Conservation (phyloP, 2,888 invertebrate species). For the Unio delphinus region DNA sequence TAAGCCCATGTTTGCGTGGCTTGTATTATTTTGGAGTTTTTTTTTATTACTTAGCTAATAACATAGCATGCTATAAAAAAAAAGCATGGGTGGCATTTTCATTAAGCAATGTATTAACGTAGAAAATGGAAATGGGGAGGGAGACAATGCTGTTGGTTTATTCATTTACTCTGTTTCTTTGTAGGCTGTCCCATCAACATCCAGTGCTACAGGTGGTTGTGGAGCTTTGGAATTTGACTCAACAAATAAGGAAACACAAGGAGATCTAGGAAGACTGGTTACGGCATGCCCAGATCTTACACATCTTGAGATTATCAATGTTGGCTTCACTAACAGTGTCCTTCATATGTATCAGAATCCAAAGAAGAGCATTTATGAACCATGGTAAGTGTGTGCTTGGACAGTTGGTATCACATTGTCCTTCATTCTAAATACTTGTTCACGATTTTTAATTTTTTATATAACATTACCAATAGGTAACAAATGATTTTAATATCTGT, state of each 20-base stretch:
- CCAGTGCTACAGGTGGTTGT: conserved; percentile 1
- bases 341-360: conserved; percentile 17
- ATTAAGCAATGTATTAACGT: background rate
- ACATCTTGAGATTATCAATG: conserved; percentile 28
- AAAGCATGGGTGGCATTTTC: conserved; percentile 1
- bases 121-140: conserved; percentile 18
- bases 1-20: too few species aligned
- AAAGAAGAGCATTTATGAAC: conserved; percentile 8
- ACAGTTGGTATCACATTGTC: background rate
- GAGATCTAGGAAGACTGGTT: background rate
- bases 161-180: conserved; percentile 1
- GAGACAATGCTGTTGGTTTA: conserved; percentile 4
- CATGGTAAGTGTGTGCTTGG: conserved; percentile 18
- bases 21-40: too few species aligned
- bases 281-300: conserved; percentile 22
- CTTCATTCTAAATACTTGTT: background rate
- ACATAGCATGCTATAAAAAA: background rate
- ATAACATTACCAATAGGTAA: too few species aligned
- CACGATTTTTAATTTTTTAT: background rate
- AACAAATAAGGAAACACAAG: background rate
- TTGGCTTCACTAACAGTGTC: conserved; percentile 23
- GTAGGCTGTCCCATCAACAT: conserved; percentile 23
- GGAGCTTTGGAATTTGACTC: background rate
- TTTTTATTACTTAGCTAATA: too few species aligned
- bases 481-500: too few species aligned